phyloP scores from a whole-genome alignment of 2,113 vertebrate species.

The Myrmecobius fasciatus region DNA sequence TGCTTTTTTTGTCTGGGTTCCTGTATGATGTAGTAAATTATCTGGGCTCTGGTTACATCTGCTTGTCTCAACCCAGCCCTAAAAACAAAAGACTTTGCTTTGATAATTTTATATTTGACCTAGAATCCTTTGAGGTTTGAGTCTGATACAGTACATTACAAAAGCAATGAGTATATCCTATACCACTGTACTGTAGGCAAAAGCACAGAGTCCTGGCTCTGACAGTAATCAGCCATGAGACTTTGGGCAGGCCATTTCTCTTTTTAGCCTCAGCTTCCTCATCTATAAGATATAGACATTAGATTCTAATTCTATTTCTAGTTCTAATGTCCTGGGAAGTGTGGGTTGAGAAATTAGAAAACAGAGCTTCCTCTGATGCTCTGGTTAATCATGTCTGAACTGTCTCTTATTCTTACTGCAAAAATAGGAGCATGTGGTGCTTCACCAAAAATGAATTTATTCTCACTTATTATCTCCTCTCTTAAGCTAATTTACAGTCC shows the following conservation, averaged over 20 bases:
- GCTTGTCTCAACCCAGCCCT: background rate
- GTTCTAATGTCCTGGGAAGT: background rate
- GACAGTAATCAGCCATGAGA: background rate
- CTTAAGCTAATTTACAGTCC: background rate
- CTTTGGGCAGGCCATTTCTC: background rate
- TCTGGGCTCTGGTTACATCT: background rate
- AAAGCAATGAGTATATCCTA: background rate
- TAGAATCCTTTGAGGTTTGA: background rate
- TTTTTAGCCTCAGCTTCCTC: background rate
- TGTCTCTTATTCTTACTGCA: background rate
- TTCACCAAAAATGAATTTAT: background rate
- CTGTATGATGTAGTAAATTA: conserved; percentile 3
- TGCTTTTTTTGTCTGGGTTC: background rate
- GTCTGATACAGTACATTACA: background rate
- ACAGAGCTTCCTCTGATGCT: background rate
- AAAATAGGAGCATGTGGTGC: background rate
- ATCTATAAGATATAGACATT: background rate
- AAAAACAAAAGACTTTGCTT: background rate
- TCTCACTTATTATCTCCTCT: background rate
- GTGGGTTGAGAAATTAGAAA: too few relatives aligned
- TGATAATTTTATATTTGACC: background rate
- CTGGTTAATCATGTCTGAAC: background rate
- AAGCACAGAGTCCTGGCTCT: background rate
- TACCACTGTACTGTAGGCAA: background rate
- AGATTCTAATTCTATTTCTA: background rate